phyloP scores from a whole-genome alignment of 1,140 invertebrate species.

The Melanaphis sacchari region DNA sequence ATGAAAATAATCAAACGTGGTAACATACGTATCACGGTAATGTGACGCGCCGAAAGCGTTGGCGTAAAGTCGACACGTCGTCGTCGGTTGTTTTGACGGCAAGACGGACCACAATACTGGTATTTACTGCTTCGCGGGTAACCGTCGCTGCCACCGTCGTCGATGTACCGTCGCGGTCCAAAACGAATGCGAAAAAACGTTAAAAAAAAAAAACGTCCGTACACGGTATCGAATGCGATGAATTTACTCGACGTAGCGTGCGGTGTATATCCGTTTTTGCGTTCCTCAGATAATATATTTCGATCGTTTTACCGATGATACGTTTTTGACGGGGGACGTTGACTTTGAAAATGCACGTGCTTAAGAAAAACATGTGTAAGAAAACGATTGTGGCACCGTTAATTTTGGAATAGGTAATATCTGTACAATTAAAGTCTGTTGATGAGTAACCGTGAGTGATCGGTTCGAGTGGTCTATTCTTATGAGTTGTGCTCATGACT shows the following conservation, averaged over 20 bases:
- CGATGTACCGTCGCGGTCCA: too few species aligned
- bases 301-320: background rate
- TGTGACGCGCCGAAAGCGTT: too few species aligned
- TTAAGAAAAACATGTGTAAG: background rate
- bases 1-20: background rate
- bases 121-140: background rate
- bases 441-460: background rate
- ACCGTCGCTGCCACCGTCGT: too few species aligned
- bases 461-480: background rate
- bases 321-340: background rate
- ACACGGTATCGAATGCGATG: too few species aligned
- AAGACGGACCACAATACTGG: background rate
- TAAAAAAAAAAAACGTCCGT: too few species aligned
- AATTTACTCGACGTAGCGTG: too few species aligned
- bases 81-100: background rate
- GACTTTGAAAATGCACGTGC: background rate
- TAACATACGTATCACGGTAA: background rate
- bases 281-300: background rate
- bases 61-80: background rate
- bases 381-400: background rate
- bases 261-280: background rate
- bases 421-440: background rate
- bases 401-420: conserved; percentile 1
- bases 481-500: background rate
- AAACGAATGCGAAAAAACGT: background rate